phyloP scores from a whole-genome alignment of 2,888 invertebrate species.

The Eretmocerus hayati region DNA sequence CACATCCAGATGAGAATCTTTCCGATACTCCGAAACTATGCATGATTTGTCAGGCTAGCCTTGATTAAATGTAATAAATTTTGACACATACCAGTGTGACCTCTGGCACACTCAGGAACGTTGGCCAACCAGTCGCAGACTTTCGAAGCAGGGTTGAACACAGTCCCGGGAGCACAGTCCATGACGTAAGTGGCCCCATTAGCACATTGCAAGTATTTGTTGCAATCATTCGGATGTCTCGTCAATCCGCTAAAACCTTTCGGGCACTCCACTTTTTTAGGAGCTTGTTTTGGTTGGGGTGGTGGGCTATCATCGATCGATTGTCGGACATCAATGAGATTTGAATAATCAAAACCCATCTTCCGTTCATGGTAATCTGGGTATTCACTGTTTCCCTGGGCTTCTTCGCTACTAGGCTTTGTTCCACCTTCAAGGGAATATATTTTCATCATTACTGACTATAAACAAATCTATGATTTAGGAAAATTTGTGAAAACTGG shows the following conservation, averaged over 20 bases:
- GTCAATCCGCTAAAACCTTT: conserved; percentile 35
- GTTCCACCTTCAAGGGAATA: too few relatives aligned
- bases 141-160: conserved; percentile 40
- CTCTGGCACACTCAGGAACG: conserved; percentile 36
- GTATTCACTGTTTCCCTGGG: too few relatives aligned
- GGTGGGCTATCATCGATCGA: not conserved
- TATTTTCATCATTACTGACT: too few relatives aligned
- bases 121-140: conserved; percentile 46
- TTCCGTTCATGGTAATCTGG: not conserved
- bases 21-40: too few relatives aligned
- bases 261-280: conserved; percentile 29
- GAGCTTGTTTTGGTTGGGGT: not conserved
- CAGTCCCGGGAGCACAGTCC: conserved; percentile 47
- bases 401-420: too few relatives aligned
- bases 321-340: not conserved
- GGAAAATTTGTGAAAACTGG: too few relatives aligned
- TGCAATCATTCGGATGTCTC: conserved; percentile 45
- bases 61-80: too few relatives aligned
- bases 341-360: not conserved
- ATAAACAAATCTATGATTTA: too few relatives aligned
- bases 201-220: conserved; percentile 45
- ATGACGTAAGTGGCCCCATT: conserved; percentile 41
- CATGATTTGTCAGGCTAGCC: too few relatives aligned
- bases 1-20: too few relatives aligned
- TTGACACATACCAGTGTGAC: too few relatives aligned